Percentiles rank a stretch among this genome's conserved stretches.
phyloP scores from a whole-genome alignment of 2,113 vertebrate species.

The Prinia subflava region DNA sequence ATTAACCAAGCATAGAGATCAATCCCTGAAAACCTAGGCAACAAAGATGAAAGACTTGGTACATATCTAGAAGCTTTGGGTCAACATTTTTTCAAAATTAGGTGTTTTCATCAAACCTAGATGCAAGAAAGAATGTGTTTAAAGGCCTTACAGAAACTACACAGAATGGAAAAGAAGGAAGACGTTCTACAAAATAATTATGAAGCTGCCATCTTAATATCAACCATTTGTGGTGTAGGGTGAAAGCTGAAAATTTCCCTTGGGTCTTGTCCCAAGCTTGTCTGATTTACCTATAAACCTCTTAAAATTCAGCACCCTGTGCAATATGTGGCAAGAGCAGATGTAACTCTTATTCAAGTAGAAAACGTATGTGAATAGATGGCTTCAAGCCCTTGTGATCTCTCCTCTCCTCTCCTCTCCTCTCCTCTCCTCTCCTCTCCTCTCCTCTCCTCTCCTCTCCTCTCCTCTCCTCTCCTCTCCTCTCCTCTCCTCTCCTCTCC shows the following conservation, averaged over 20 bases:
- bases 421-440: fast-evolving
- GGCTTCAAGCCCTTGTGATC: not conserved
- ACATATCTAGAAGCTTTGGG: not conserved
- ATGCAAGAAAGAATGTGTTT: not conserved
- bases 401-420: not conserved
- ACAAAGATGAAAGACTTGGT: not conserved
- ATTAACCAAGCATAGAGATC: not conserved
- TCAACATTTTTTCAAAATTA: not conserved
- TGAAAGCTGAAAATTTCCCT: not conserved
- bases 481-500: fast-evolving
- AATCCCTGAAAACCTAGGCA: not conserved
- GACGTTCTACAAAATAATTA: not conserved
- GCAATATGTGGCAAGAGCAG: not conserved
- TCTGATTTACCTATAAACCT: not conserved
- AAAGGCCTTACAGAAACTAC: not conserved
- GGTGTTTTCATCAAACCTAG: not conserved
- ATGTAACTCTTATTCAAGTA: not conserved
- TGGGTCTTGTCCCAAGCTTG: not conserved
- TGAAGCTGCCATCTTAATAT: not conserved
- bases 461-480: too few species aligned
- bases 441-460: fast-evolving
- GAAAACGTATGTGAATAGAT: not conserved
- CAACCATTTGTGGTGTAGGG: not conserved
- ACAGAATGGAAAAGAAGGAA: not conserved
- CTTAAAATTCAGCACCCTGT: not conserved